phyloP scores from a whole-genome alignment of 2,113 vertebrate genomes.

The Cacatua alba region DNA sequence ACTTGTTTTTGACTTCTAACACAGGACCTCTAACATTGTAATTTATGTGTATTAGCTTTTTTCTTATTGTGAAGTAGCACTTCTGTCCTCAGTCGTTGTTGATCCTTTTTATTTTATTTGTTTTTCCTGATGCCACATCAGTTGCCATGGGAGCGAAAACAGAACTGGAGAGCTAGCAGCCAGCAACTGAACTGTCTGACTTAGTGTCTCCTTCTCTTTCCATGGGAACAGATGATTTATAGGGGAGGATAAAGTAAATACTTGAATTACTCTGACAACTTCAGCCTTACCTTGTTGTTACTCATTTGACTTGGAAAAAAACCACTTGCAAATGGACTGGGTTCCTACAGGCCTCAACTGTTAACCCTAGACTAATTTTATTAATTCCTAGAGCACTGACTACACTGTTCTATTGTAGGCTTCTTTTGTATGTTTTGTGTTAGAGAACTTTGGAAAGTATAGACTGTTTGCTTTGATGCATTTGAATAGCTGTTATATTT shows the following conservation, averaged over 20 bases:
- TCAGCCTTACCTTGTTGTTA: neutral
- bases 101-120: slow-evolving; percentile 15
- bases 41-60: neutral
- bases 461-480: neutral
- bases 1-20: neutral
- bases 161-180: neutral
- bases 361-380: neutral
- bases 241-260: neutral
- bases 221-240: neutral
- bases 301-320: neutral
- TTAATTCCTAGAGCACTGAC: neutral
- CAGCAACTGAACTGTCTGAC: slow-evolving; percentile 17
- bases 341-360: neutral
- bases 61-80: neutral
- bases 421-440: neutral
- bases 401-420: neutral
- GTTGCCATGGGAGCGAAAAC: slow-evolving; percentile 57
- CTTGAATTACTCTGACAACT: neutral
- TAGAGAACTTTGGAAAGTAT: neutral
- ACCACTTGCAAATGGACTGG: neutral
- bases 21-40: neutral
- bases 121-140: slow-evolving; percentile 37
- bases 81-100: neutral
- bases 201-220: slow-evolving; percentile 29
- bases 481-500: neutral